Evolutionary conservation across 2,797 vertebrate species (phyloP), one percentile per base, ranked within the genome.

Genomic region (Prunella strophiata): DNA sequence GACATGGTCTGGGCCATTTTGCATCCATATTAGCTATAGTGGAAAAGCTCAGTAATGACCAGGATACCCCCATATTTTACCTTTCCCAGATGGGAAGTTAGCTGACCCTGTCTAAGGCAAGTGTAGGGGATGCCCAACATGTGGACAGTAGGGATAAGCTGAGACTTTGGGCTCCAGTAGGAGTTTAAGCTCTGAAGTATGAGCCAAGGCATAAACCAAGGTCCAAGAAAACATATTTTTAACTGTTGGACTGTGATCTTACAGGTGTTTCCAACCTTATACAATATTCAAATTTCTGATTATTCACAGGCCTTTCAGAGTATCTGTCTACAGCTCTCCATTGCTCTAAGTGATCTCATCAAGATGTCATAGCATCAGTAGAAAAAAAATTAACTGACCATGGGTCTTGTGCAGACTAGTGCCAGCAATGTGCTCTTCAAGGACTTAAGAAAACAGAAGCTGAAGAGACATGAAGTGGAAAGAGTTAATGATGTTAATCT

Each of bases 401-500:
- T 20, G n/a, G 27, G 16, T 88, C 38, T 75, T 86, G 73, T 75
- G 47, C 34, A 77, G 26, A 71, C 8, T 88, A 52, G 57, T 51
- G 47, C 42, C 75, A 94, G 70, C 74, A 91, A 58, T 36, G 4
- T 47, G 40, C 75, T 88, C 51, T 91, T 52, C 45, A 36, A 72
- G 63, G 72, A 75, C 76, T 74, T 81, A 7, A 80, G 70, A 88
- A 91, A 94, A 66, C 58, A 55, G 73, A 72, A 88, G 32, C 52
- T 84, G 48, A 81, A 88, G 90, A 94, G 43, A 62, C 13, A 16
- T 82, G 66, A 81, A 88, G 67, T 87, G 51, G 77, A 91, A 93
- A 57, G 66, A 95, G 47, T 90, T 94, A 94, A 91, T 81, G 66
- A 54, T 55, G 34, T 91, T 94, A 81, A 91, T 86, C 79, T 58